Evolutionary conservation across 1,140 invertebrate species (phyloP), one percentile per base, ranked within the genome.

Genomic region (Euwallacea similis): DNA sequence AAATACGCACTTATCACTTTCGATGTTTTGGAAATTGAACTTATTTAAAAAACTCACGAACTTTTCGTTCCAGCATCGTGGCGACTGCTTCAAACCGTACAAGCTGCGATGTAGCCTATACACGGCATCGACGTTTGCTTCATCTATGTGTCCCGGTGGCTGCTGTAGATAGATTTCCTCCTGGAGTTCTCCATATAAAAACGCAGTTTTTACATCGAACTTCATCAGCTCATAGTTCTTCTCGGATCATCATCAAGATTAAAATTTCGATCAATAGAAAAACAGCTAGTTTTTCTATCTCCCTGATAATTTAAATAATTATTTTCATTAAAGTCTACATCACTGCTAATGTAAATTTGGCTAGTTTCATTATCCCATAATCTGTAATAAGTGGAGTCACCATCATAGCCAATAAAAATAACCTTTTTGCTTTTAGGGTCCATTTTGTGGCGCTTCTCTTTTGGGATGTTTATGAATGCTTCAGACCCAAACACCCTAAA

Each of bases 51-150:
- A n/a, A n/a, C n/a, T n/a, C n/a, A n/a, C n/a, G n/a, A n/a, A n/a
- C n/a, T n/a, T n/a, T n/a, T n/a, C n/a, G n/a, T n/a, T n/a, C n/a
- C n/a, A n/a, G n/a, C n/a, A n/a, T n/a, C 78, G 66, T 9, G 82
- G 75, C 10, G 82, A 74, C 77, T 85, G 83, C 73, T 83, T 83
- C 4, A 85, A 70, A 1, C 81, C 84, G 72, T 85, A 85, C 0
- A 85, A 15, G 43, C 76, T 78, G 75, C 79, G 79, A 1, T 79
- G 74, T 10, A 85, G 65, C 43, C 68, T 74, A 16, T 46, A 69
- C 3, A 70, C 68, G 15, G 56, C 7, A 58, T 66, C 76, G 71
- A 7, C 75, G n/a, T n/a, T n/a, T n/a, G n/a, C n/a, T n/a, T n/a
- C n/a, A n/a, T n/a, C n/a, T n/a, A n/a, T 71, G 60, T 74, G 81